Conservation (phyloP, 2,888 invertebrate genomes). For the Dryocosmus kuriphilus region DNA sequence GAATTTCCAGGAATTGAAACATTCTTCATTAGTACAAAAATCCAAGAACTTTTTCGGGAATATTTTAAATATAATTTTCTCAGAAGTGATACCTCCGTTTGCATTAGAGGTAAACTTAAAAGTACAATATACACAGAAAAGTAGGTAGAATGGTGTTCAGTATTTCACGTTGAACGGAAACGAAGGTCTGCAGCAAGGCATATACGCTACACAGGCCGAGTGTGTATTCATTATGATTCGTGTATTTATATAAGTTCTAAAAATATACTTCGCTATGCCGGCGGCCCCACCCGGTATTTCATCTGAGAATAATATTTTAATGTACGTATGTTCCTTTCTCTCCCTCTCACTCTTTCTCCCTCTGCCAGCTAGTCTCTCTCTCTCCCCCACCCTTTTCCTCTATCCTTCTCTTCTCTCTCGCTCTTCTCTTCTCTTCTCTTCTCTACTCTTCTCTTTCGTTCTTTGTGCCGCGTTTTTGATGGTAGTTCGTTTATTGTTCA, state of each 20-base stretch:
- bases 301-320: constrained; percentile 78
- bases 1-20: too few species aligned
- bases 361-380: constrained; percentile 41
- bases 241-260: constrained; percentile 78
- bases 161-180: constrained; percentile 59
- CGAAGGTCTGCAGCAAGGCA: constrained; percentile 57
- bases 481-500: constrained; percentile 60
- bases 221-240: constrained; percentile 77
- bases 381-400: constrained; percentile 40
- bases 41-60: too few species aligned
- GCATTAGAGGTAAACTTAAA: too few species aligned
- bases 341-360: constrained; percentile 44
- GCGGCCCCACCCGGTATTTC: constrained; percentile 77
- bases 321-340: constrained; percentile 68
- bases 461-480: constrained; percentile 72
- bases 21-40: too few species aligned
- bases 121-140: constrained; percentile 3
- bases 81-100: too few species aligned
- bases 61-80: too few species aligned
- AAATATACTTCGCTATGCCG: constrained; percentile 74
- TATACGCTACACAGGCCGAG: constrained; percentile 49
- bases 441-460: constrained; percentile 50
- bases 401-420: constrained; percentile 12
- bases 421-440: constrained; percentile 41
- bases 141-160: constrained; percentile 47